phyloP scores from a whole-genome alignment of 2,888 invertebrate species.

The Luperina nickerlii region DNA sequence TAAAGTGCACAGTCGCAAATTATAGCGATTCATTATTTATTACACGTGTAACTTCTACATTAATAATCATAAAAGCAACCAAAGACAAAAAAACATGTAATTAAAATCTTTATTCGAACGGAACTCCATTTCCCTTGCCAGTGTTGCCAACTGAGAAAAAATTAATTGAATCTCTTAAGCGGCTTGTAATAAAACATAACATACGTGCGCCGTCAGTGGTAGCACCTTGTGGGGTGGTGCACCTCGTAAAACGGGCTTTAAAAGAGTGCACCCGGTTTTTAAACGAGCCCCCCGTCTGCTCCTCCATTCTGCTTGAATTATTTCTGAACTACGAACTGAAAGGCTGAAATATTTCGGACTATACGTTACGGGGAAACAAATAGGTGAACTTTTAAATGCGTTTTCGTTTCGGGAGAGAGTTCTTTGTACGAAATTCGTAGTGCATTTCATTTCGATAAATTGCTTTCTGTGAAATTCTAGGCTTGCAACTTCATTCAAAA shows the following conservation, averaged over 20 bases:
- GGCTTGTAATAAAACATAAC: conserved; percentile 59
- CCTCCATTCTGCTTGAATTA: conserved; percentile 63
- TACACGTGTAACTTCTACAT: conserved; percentile 5
- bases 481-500: conserved; percentile 17
- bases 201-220: conserved; percentile 22
- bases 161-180: conserved; percentile 60
- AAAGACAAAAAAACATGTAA: conserved; percentile 6
- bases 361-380: conserved; percentile 46
- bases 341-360: conserved; percentile 47
- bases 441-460: conserved; percentile 44
- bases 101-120: conserved; percentile 20
- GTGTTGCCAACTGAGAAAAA: conserved; percentile 50
- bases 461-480: conserved; percentile 19
- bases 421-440: conserved; percentile 39
- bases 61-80: neutral
- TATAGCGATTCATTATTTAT: neutral
- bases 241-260: conserved; percentile 69
- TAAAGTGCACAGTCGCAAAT: neutral
- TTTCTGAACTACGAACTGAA: conserved; percentile 56
- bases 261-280: conserved; percentile 67
- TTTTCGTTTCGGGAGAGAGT: conserved; percentile 34
- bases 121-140: conserved; percentile 45
- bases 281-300: conserved; percentile 60
- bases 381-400: conserved; percentile 35
- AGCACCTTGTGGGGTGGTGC: conserved; percentile 42